These are phyloP conservation scores for Danio aesculapii DNA, from an alignment of 2,797 vertebrate species.

Conservation along the genomic window DNA sequence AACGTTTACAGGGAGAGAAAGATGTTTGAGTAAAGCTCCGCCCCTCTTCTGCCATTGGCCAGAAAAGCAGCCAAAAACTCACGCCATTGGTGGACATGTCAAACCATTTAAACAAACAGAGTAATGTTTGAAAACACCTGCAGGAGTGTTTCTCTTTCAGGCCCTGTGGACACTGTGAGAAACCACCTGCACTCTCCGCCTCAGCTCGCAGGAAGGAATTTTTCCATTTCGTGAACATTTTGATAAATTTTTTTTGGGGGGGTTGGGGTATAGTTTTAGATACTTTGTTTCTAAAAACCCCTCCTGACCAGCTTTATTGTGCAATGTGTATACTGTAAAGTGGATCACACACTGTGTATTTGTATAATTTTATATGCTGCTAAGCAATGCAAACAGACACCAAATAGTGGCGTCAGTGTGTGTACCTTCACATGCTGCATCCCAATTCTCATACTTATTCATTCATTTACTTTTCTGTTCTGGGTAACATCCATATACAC, in stretches of 20 bases:
- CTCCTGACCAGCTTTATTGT: too few relatives aligned
- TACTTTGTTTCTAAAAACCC: too few relatives aligned
- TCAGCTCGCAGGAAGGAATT: neutral
- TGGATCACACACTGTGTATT: too few relatives aligned
- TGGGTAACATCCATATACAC: too few relatives aligned
- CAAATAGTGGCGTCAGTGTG: too few relatives aligned
- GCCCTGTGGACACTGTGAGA: neutral
- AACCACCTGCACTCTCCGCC: neutral
- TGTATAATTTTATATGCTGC: too few relatives aligned
- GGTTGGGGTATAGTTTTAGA: too few relatives aligned
- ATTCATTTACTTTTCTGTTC: too few relatives aligned
- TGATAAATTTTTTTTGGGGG: neutral
- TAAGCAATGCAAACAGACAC: too few relatives aligned
- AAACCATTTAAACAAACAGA: neutral
- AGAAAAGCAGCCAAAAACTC: neutral
- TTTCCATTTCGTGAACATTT: slow-evolving; percentile 1
- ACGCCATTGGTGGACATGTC: neutral
- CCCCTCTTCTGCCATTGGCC: neutral
- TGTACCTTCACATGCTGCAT: too few relatives aligned
- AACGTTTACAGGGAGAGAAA: neutral
- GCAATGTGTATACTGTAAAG: too few relatives aligned
- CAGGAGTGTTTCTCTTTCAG: neutral
- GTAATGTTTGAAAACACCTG: slow-evolving; percentile 1
- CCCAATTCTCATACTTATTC: too few relatives aligned
- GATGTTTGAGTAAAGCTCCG: neutral